Percentiles rank a stretch among this genome's conserved stretches.
Conservation (phyloP, 2,888 invertebrate species). For the Asteroscopus sphinx region DNA sequence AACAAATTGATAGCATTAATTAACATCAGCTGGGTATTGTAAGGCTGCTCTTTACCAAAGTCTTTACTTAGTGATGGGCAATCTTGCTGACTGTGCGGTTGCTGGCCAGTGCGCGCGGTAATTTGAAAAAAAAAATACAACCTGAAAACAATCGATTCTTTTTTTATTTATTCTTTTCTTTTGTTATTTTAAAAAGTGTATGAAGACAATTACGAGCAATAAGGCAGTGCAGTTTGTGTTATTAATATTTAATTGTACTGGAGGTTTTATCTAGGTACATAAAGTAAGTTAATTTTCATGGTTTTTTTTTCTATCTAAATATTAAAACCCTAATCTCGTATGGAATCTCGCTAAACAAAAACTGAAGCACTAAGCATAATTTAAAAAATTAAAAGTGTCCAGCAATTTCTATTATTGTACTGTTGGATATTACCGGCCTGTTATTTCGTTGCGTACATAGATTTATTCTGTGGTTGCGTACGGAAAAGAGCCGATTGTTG, state of each 20-base stretch:
- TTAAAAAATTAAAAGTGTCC: no score
- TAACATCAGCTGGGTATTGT: conserved; percentile 20
- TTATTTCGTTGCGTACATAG: no score
- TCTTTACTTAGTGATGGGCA: conserved; percentile 33
- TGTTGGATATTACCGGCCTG: no score
- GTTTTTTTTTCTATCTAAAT: not conserved
- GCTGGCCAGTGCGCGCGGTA: conserved; percentile 17
- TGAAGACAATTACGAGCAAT: not conserved
- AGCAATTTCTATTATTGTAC: no score
- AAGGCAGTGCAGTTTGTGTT: conserved; percentile 34
- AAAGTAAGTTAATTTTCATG: conserved; percentile 27
- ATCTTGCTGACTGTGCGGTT: conserved; percentile 24
- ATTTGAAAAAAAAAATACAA: conserved; percentile 4
- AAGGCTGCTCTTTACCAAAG: conserved; percentile 23
- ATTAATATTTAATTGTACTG: not conserved
- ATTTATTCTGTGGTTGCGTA: no score
- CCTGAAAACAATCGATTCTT: not conserved
- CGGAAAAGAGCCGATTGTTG: no score
- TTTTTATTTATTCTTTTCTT: not conserved
- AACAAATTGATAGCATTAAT: conserved; percentile 18
- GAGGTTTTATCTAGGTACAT: no score
- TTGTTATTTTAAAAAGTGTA: not conserved
- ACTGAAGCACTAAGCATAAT: no score
- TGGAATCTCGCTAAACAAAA: no score
- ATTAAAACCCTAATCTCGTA: no score